Percentiles rank a stretch among this genome's conserved stretches.
Evolutionary conservation across 2,888 invertebrate genomes (phyloP).

Genomic region (Lutraria lutraria): DNA sequence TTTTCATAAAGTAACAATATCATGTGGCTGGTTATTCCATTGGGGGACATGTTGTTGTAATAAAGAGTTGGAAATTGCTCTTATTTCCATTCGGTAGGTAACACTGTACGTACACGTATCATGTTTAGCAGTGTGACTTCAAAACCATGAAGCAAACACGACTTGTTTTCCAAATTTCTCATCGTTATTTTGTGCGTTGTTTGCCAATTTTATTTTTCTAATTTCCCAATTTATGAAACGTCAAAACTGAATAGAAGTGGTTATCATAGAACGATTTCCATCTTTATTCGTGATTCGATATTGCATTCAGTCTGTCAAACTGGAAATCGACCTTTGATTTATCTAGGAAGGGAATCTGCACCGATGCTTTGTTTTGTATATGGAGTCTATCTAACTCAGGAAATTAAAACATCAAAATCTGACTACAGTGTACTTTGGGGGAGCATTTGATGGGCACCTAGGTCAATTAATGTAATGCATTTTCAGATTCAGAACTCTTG

Average conservation of each 20-base stretch:
- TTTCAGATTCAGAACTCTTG: too few species aligned
- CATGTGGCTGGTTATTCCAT: neutral
- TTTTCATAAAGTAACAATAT: neutral
- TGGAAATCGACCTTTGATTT: constrained; percentile 17
- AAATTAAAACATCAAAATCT: neutral
- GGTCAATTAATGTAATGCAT: constrained; percentile 5
- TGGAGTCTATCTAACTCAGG: neutral
- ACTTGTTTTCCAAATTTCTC: neutral
- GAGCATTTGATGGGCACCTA: neutral
- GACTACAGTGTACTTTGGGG: neutral
- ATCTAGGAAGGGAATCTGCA: neutral
- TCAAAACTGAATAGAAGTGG: neutral
- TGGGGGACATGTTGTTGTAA: neutral
- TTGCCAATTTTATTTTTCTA: neutral
- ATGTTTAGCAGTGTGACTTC: too few species aligned
- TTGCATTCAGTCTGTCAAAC: neutral
- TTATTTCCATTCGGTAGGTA: too few species aligned
- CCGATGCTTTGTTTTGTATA: neutral
- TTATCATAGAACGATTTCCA: neutral
- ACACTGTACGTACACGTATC: too few species aligned
- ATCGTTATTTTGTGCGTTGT: neutral
- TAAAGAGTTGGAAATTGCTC: too few species aligned
- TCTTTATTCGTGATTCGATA: neutral
- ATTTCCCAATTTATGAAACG: neutral
- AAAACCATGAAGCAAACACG: neutral